Percentiles rank a stretch among this genome's conserved stretches.
These are phyloP conservation scores for Athripsodes cinereus DNA, from an alignment of 2,888 invertebrate genomes.

Conservation along the genomic window DNA sequence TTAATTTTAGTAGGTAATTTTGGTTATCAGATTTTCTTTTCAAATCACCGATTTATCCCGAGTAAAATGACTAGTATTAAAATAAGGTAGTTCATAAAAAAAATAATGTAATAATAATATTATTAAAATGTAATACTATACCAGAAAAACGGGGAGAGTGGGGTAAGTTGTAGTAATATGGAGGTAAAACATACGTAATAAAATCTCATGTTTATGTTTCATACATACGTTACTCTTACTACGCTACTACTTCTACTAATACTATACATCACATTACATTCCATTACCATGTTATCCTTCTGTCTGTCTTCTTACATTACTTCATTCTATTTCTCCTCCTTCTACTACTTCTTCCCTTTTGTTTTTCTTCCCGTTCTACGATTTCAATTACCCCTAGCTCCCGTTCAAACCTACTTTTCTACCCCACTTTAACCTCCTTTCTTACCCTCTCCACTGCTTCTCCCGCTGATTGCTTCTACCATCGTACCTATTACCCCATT, in stretches of 20 bases:
- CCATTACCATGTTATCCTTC: conserved; percentile 28
- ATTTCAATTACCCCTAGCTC: conserved; percentile 2
- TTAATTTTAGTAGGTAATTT: too few relatives aligned
- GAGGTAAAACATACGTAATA: neutral
- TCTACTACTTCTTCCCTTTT: conserved; percentile 15
- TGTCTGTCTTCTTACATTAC: conserved; percentile 28
- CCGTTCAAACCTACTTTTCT: conserved; percentile 22
- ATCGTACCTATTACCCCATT: conserved; percentile 9
- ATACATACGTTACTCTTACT: too few relatives aligned
- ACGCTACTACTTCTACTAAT: too few relatives aligned
- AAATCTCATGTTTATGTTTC: neutral
- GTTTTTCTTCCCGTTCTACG: conserved; percentile 11
- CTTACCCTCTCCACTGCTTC: conserved; percentile 14
- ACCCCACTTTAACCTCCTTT: conserved; percentile 2
- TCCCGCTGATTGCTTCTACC: conserved; percentile 17
- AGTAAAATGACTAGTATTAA: too few relatives aligned
- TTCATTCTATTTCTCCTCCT: conserved; percentile 19
- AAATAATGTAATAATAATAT: too few relatives aligned
- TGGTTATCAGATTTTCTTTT: too few relatives aligned
- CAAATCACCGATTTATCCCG: too few relatives aligned
- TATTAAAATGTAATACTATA: too few relatives aligned
- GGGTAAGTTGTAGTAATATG: neutral
- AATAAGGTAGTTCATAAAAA: too few relatives aligned
- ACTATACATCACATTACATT: conserved; percentile 27
- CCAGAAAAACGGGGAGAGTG: neutral